Percentiles rank a stretch among this genome's conserved stretches.
phyloP scores from a whole-genome alignment of 2,797 vertebrate genomes.

The Peromyscus aztecus region DNA sequence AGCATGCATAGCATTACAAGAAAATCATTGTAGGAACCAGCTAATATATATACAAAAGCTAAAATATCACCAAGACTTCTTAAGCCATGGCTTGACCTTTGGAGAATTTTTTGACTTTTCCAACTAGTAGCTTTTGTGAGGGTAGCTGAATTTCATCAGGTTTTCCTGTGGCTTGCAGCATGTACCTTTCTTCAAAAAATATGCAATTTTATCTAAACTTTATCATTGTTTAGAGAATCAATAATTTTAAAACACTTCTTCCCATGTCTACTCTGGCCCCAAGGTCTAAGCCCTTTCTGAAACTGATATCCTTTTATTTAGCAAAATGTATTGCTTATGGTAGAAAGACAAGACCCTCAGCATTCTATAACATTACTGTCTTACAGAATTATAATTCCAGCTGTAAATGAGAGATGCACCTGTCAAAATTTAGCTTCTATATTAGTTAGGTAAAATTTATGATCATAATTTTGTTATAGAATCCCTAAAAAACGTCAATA shows the following conservation, averaged over 20 bases:
- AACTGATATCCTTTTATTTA: neutral
- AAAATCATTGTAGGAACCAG: too few relatives aligned
- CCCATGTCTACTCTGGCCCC: neutral
- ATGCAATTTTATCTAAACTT: conserved; percentile 23
- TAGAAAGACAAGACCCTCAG: neutral
- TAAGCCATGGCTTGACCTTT: too few relatives aligned
- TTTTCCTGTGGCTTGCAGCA: too few relatives aligned
- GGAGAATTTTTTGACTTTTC: too few relatives aligned
- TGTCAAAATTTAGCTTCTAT: neutral
- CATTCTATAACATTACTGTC: neutral
- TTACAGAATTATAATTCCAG: neutral
- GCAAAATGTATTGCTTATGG: neutral
- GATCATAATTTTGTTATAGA: neutral
- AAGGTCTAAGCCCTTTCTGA: neutral
- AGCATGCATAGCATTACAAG: too few relatives aligned
- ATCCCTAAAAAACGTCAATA: neutral
- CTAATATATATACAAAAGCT: too few relatives aligned
- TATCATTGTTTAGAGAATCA: neutral
- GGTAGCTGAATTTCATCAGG: too few relatives aligned
- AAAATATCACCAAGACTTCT: too few relatives aligned
- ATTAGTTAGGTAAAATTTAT: conserved; percentile 33
- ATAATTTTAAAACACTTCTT: neutral
- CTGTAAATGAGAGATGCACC: neutral
- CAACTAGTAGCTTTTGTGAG: too few relatives aligned
- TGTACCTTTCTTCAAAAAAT: neutral